Percentiles rank a stretch among this genome's conserved stretches.
Evolutionary conservation across 2,888 invertebrate genomes (phyloP).

Genomic region (Pherbina coryleti): DNA sequence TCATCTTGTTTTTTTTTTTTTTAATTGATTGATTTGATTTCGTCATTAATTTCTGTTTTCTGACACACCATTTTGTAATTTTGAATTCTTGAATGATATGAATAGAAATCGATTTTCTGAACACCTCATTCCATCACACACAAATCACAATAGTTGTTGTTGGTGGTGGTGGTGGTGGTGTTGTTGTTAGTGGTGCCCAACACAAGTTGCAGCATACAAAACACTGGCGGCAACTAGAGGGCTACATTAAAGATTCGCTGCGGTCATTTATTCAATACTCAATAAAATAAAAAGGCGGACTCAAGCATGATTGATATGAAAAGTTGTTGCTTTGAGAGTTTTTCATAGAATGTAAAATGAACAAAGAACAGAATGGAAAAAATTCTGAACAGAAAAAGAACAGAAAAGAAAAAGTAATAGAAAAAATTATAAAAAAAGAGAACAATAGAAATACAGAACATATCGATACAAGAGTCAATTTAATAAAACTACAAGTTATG

Average conservation of each 20-base stretch:
- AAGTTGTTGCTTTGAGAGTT: not conserved
- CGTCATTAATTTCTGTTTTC: not conserved
- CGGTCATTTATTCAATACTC: constrained; percentile 10
- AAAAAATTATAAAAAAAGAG: not conserved
- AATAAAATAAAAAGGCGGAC: not conserved
- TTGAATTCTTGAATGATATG: not conserved
- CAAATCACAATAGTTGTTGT: no score
- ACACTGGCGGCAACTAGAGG: not conserved
- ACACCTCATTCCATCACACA: not conserved
- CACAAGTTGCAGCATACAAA: not conserved
- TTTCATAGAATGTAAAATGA: not conserved
- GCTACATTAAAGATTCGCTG: constrained; percentile 17
- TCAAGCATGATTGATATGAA: not conserved
- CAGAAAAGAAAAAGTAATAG: not conserved
- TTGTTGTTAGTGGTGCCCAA: no score
- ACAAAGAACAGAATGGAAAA: not conserved
- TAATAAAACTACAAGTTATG: no score
- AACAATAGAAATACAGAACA: not conserved
- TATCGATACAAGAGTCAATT: not conserved
- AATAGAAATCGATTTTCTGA: not conserved
- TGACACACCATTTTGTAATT: not conserved
- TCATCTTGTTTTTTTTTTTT: not conserved
- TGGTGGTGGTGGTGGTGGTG: no score
- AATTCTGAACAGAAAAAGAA: not conserved
- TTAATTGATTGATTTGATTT: not conserved